phyloP scores from a whole-genome alignment of 2,888 invertebrate genomes.

The Dryobotodes eremita region DNA sequence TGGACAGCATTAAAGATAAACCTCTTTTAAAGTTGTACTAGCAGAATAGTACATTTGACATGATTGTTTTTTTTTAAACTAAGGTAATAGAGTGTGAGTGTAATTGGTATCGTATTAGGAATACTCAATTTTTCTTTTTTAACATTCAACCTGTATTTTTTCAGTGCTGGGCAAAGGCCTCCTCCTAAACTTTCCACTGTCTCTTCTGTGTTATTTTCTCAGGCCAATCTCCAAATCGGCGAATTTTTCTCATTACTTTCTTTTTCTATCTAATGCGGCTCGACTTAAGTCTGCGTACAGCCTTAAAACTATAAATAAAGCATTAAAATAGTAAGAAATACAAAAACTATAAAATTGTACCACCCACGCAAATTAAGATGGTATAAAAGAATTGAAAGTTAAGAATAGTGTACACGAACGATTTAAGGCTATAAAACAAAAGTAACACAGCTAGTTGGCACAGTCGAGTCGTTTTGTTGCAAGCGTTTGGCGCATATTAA shows the following conservation, averaged over 20 bases:
- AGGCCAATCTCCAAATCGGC: not conserved
- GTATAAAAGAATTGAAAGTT: constrained; percentile 31
- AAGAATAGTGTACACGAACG: constrained; percentile 33
- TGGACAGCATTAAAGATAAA: too few relatives aligned
- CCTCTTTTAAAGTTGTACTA: not conserved
- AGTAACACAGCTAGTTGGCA: constrained; percentile 55
- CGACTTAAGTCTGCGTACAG: not conserved
- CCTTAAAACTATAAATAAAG: not conserved
- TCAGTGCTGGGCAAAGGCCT: not conserved
- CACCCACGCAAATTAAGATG: constrained; percentile 3
- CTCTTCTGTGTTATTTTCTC: too few relatives aligned
- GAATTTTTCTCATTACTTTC: not conserved
- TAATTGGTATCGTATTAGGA: not conserved
- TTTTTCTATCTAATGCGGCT: too few relatives aligned
- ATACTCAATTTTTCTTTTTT: too few relatives aligned
- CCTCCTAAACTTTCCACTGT: not conserved
- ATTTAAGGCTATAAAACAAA: constrained; percentile 39
- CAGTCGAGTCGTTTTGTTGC: constrained; percentile 54
- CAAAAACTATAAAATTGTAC: not conserved
- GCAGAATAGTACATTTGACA: too few relatives aligned
- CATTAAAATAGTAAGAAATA: not conserved
- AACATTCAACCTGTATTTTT: accelerated
- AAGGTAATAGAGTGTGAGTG: too few relatives aligned
- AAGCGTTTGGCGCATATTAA: constrained; percentile 63
- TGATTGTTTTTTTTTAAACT: too few relatives aligned